Evolutionary conservation across 2,113 vertebrate species (phyloP).

Genomic region (Oenanthe melanoleuca): DNA sequence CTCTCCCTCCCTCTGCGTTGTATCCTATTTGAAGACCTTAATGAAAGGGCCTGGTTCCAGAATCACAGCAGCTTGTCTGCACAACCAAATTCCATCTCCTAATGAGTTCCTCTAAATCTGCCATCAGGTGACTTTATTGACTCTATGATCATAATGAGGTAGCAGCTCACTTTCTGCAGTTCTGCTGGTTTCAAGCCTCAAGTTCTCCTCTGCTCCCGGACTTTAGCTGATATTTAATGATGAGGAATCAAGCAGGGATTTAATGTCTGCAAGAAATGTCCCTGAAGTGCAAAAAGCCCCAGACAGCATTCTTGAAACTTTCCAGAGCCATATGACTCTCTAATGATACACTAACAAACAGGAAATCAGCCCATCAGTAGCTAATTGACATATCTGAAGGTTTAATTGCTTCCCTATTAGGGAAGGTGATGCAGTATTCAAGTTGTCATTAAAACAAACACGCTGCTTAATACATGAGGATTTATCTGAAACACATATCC

Average conservation of each 20-base stretch:
- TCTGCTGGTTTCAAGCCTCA: conserved; percentile 25
- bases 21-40: conserved; percentile 73
- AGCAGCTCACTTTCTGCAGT: conserved; percentile 66
- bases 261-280: conserved; percentile 63
- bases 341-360: conserved; percentile 60
- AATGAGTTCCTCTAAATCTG: conserved; percentile 81
- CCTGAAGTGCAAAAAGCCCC: conserved; percentile 24
- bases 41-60: conserved; percentile 67
- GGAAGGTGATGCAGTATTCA: conserved; percentile 65
- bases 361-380: conserved; percentile 68
- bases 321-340: conserved; percentile 61
- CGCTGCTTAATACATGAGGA: neutral
- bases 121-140: conserved; percentile 80
- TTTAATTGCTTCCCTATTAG: conserved; percentile 77
- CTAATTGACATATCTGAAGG: conserved; percentile 72
- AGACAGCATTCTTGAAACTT: conserved; percentile 58
- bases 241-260: conserved; percentile 57
- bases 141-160: conserved; percentile 77
- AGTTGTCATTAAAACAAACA: conserved; percentile 59
- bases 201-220: conserved; percentile 14
- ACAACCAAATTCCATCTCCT: conserved; percentile 72
- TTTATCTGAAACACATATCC: conserved; percentile 50
- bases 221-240: conserved; percentile 66
- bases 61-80: conserved; percentile 64
- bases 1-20: conserved; percentile 22